Evolutionary conservation across 1,140 invertebrate genomes (phyloP), one percentile per base, ranked within the genome.

Genomic region (Globodera ellingtonae): DNA sequence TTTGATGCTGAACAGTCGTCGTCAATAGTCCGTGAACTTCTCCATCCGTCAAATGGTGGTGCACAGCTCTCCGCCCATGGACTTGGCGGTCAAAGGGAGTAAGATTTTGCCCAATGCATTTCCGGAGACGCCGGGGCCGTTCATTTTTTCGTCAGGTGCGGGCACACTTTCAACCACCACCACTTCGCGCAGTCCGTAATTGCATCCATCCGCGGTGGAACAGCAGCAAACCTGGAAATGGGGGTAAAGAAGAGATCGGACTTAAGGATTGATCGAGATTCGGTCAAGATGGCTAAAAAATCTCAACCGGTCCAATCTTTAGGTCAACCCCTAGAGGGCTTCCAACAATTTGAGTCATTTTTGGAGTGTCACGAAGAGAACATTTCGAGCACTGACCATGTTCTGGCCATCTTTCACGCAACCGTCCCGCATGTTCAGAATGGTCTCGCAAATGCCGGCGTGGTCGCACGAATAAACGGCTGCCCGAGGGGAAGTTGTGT

Each of bases 401-500:
- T 59, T 72, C n/a, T 47, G 18, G 3, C 72, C 72, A 24, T 72
- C 72, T 4, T 35, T 50, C 8, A 72, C 56, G 10, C 72, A 72
- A 46, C 44, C 35, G 35, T 72, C 72, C 1, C 72, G 21, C 44
- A 72, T 52, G 56, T 72, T 72, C 35, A 72, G 46, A 72, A 72
- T 72, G 56, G n/a, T 72, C 21, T 72, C 72, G 46, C 72, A 72
- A 72, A 72, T 47, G 3, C 72, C 72, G 56, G n/a, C 72, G 56
- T 52, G 56, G 35, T 72, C 72, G 10, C 72, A 72, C 9, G 72
- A 72, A 46, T 10, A 72, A 35, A 72, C 72, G 56, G 35, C 48
- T 1, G 48, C 72, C 35, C 48, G 21, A 13, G 72, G 56, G 2
- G 72, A 72, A 24, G 72, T 10, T 46, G 72, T 72, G 56, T 72